Evolutionary conservation across 2,888 invertebrate genomes (phyloP), one percentile per base, ranked within the genome.

Genomic region (Nezara viridula): DNA sequence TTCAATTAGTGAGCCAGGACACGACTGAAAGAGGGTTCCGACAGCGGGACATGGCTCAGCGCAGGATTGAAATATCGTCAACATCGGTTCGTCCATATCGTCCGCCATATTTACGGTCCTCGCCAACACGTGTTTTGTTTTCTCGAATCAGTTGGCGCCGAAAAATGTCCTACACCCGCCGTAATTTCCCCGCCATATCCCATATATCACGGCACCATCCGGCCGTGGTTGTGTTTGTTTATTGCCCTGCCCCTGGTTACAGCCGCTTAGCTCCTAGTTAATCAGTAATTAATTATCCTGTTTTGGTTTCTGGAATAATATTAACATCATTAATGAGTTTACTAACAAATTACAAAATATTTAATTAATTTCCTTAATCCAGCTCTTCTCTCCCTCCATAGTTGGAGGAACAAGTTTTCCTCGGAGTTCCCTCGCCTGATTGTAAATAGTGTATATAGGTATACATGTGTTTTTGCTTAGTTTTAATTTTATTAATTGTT

Each of bases 41-140:
- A 73, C 19, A 19, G 32, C 32, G 37, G 21, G 21, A 21, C 37
- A 73, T 73, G 32, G 19, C 37, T 73, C 66, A 37, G 27, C 6
- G 32, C 4, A 19, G 19, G 7, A 19, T 37, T 73, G 81, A 81
- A 81, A 44, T 81, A 40, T 81, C 81, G 16, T n/a, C 24, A n/a
- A 9, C 40, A 44, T 77, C 77, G 77, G 40, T 24, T 24, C 24
- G 81, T 44, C n/a, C 1, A 44, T n/a, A 7, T 1, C 44, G 14
- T 12, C 81, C n/a, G 44, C 44, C 44, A 47, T 81, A 81, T 81
- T 81, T 81, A 81, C 44, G 81, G n/a, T n/a, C 14, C 44, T 12
- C 14, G n/a, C 66, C 21, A 81, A 81, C 81, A 81, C 81, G 81
- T 81, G 81, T 81, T 81, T 81, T 81, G 81, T 81, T 81, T 81